These are phyloP conservation scores for Lathamus discolor DNA, from an alignment of 2,113 vertebrate genomes.

Conservation along the genomic window DNA sequence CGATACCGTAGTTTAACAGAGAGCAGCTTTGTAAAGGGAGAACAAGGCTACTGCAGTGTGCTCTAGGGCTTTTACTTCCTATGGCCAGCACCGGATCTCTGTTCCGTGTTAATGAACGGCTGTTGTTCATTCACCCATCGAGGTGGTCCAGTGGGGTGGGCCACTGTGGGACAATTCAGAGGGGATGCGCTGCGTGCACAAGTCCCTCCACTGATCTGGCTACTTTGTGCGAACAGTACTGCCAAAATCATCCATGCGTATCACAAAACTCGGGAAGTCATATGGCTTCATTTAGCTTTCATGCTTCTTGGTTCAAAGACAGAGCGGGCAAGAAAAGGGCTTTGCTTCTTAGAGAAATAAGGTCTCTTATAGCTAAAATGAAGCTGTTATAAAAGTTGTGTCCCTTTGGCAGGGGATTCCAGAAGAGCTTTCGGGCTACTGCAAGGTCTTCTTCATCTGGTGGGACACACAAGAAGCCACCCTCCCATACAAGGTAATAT, in stretches of 20 bases:
- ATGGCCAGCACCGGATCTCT: neutral
- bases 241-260: neutral
- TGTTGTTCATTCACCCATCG: neutral
- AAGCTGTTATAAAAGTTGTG: neutral
- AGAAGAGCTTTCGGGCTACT: neutral
- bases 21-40: constrained; percentile 51
- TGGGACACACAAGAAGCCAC: neutral
- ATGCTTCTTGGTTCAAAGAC: neutral
- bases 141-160: neutral
- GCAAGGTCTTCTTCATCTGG: neutral
- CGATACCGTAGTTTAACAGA: neutral
- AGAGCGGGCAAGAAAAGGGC: neutral
- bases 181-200: neutral
- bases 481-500: neutral
- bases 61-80: constrained; percentile 31
- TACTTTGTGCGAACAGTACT: rapidly evolving
- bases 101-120: constrained; percentile 20
- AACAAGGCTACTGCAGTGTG: constrained; percentile 47
- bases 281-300: neutral
- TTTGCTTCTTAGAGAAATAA: neutral
- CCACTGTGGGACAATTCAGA: neutral
- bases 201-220: neutral
- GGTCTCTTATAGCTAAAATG: neutral
- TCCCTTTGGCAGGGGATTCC: neutral
- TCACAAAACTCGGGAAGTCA: neutral